These are phyloP conservation scores for Nyctereutes procyonoides DNA, from an alignment of 2,113 vertebrate species.

Conservation along the genomic window DNA sequence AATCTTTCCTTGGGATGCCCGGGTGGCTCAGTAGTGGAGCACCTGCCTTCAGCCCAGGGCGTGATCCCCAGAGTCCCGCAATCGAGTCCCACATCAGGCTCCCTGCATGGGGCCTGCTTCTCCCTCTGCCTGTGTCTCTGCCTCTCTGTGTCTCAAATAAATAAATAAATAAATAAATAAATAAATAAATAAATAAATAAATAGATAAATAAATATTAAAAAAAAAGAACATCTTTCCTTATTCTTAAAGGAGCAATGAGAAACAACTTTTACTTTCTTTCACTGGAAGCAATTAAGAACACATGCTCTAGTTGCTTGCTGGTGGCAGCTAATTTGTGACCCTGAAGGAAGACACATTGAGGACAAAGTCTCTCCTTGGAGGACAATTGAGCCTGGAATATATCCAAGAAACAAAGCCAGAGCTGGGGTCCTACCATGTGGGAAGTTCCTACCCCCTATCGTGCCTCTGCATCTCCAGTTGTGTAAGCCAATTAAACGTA, in stretches of 20 bases:
- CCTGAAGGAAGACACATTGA: neutral
- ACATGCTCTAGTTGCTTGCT: neutral
- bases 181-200: too few relatives aligned
- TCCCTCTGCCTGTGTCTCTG: too few relatives aligned
- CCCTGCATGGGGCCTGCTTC: too few relatives aligned
- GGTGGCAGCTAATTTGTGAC: neutral
- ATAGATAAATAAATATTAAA: too few relatives aligned
- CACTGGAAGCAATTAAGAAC: neutral
- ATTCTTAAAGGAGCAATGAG: neutral
- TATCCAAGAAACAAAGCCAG: neutral
- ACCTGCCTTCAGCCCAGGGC: too few relatives aligned
- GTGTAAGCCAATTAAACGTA: neutral
- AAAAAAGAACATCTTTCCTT: neutral
- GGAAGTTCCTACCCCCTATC: neutral
- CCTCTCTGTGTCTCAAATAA: too few relatives aligned
- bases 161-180: too few relatives aligned
- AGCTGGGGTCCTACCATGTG: accelerated
- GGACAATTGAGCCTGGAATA: neutral
- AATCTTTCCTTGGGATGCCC: neutral
- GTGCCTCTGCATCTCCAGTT: neutral
- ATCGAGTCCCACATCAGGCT: too few relatives aligned
- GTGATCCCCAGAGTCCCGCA: too few relatives aligned
- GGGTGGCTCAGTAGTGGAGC: too few relatives aligned
- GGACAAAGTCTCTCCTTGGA: neutral
- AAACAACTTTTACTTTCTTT: neutral